Base-by-base conservation (phyloP, 2,888 invertebrate species). In the Cyaniris semiargus region DNA sequence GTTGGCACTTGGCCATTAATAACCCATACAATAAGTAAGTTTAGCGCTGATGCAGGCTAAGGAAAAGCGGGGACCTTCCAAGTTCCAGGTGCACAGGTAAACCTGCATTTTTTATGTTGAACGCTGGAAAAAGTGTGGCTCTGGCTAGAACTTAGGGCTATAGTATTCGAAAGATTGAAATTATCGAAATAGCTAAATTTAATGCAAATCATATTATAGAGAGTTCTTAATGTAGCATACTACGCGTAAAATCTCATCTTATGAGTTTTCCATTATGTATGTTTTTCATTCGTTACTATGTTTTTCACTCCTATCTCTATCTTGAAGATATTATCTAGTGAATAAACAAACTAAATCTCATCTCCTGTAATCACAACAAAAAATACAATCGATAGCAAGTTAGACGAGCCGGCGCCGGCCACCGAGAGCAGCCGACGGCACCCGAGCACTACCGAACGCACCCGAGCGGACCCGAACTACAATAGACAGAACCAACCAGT, bases 321-420 rank as follows among this genome's bases (percentile, higher is more conserved):
- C 13, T 66, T 27, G 27, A 4, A 10, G 66, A 18, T 66, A 66
- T 66, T 66, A 66, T 15, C 15, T 66, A 66, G 66, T 31, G 27
- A 66, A 66, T 27, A 66, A 66, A 66, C 15, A 27, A 66, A 66
- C 66, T 66, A 66, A 66, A 71, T 74, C 72, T 44, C 72, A 44
- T 44, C 48, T 53, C 27, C 66, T 23, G 27, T 74, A 74, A 74
- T 74, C 53, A 18, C 27, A 48, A 74, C 74, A 74, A 74, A 74
- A 72, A 74, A 74, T n/a, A 74, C 74, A 74, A 74, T 74, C 74
- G 48, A 74, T 74, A 74, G 23, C 15, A 6, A 18, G 48, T 53
- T 27, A 74, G 74, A 74, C 74, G 74, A 27, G 74, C 15, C 74
- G 74, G 74, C 74, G 74, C 74, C 74, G 74, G 18, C 27, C 5